Conservation (phyloP, 2,888 invertebrate genomes). For the Nephrotoma guestfalica region DNA sequence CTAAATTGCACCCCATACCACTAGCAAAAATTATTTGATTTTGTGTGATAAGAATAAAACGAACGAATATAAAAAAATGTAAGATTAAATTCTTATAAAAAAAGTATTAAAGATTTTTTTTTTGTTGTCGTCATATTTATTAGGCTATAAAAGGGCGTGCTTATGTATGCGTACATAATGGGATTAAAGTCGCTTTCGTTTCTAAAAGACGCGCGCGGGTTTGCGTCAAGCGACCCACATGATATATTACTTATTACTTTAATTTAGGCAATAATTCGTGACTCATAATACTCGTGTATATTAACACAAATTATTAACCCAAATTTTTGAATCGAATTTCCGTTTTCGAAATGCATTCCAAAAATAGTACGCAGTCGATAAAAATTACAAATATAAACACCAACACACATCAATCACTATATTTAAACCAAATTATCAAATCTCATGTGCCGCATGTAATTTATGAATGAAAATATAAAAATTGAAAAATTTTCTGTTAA, state of each 20-base stretch:
- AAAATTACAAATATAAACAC: not conserved
- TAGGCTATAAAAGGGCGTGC: not conserved
- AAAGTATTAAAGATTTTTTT: not conserved
- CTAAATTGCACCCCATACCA: not conserved
- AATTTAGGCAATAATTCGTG: not conserved
- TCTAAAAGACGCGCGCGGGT: not conserved
- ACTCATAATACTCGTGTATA: not conserved
- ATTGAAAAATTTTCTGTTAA: not conserved
- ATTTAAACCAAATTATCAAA: not conserved
- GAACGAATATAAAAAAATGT: not conserved
- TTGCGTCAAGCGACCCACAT: not conserved
- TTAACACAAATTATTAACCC: not conserved
- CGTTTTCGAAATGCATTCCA: not conserved
- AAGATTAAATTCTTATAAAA: not conserved
- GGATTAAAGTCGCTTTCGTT: not conserved
- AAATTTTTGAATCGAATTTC: not conserved
- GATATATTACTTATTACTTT: not conserved
- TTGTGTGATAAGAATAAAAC: not conserved
- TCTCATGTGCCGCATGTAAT: not conserved
- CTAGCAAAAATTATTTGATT: not conserved
- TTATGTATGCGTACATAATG: not conserved
- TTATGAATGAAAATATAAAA: not conserved
- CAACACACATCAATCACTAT: not conserved
- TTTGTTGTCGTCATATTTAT: not conserved
- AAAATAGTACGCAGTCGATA: not conserved